Evolutionary conservation across 1,140 invertebrate genomes (phyloP), one percentile per base, ranked within the genome.

Genomic region (Maniola jurtina): DNA sequence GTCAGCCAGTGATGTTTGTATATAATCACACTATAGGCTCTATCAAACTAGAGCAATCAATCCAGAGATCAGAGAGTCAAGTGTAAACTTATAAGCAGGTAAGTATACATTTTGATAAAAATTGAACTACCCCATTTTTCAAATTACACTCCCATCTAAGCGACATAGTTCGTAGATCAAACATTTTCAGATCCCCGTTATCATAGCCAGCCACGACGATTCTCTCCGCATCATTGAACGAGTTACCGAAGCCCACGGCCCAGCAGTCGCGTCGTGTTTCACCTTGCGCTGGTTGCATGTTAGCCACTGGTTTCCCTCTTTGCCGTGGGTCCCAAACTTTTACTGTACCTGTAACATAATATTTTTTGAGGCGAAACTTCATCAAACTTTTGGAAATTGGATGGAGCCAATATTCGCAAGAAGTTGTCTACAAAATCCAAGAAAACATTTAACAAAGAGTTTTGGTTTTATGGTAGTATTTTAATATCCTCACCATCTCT

Each of bases 301-400:
- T 94, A 0, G 97, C 97, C 0, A 99, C 98, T 0, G 98, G 97
- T 38, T 92, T 93, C 75, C 95, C 94, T 81, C 96, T 97, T 83
- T 98, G 97, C 6, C 98, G 92, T 6, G 96, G 94, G 92, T 99
- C 98, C 98, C 98, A 99, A 0, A 99, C 94, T 93, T 98, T 99
- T 0, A 99, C 97, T 72, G 93, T 94, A 5, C 95, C 95, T 96
- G 16, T 33, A 69, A 64, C 54, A 42, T 55, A 48, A 45, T 54
- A 50, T 38, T 61, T 62, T 35, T 57, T n/a, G n/a, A n/a, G n/a
- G n/a, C n/a, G n/a, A n/a, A n/a, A n/a, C n/a, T n/a, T n/a, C n/a
- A n/a, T n/a, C n/a, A n/a, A n/a, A n/a, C n/a, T n/a, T n/a, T n/a
- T n/a, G n/a, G n/a, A n/a, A n/a, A n/a, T n/a, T n/a, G n/a, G n/a